Percentiles rank a stretch among this genome's conserved stretches.
Evolutionary conservation across 2,797 vertebrate species (phyloP).

Genomic region (Sarcophilus harrisii): DNA sequence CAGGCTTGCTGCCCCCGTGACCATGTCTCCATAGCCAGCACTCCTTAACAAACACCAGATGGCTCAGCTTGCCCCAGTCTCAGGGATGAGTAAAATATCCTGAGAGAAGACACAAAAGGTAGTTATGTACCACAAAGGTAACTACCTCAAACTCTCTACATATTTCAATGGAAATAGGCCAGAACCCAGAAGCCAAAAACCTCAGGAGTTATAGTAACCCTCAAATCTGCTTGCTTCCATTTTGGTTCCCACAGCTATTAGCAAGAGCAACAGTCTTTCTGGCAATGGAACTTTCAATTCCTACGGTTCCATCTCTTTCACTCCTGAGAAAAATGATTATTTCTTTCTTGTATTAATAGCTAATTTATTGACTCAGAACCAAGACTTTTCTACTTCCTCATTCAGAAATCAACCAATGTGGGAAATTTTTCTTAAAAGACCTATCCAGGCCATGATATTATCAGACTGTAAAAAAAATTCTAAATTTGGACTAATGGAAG

Average conservation of each 20-base stretch:
- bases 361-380: background rate
- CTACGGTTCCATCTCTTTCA: too few species aligned
- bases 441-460: background rate
- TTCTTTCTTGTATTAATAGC: background rate
- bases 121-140: background rate
- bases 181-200: background rate
- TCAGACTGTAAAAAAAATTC: background rate
- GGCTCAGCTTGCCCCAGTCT: background rate
- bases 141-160: background rate
- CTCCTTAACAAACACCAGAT: background rate
- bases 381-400: background rate
- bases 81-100: background rate
- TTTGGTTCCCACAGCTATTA: background rate
- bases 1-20: background rate
- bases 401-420: background rate
- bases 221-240: background rate
- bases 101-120: background rate
- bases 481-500: background rate
- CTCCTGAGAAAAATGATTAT: background rate
- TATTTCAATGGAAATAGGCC: background rate
- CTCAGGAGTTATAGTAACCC: background rate
- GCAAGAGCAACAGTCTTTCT: background rate
- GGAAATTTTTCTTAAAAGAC: background rate
- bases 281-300: too few species aligned
- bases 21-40: background rate